Conservation (phyloP, 2,888 invertebrate genomes). For the Spialia ferax region DNA sequence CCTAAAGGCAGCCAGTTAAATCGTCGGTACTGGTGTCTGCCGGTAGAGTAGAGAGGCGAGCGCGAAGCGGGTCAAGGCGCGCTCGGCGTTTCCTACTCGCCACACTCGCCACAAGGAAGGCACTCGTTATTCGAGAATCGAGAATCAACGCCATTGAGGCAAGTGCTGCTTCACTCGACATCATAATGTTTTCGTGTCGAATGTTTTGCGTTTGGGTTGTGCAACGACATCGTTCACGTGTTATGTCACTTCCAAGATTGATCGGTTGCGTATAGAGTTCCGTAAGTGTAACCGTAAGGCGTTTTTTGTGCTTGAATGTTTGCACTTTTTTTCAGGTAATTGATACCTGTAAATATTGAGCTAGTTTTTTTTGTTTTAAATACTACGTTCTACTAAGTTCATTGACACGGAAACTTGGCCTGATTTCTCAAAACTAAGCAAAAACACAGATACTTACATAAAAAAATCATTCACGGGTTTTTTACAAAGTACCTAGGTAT, state of each 20-base stretch:
- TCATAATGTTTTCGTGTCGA: background rate
- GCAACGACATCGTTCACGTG: background rate
- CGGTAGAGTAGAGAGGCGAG: constrained; percentile 48
- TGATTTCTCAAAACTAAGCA: background rate
- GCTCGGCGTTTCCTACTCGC: constrained; percentile 75
- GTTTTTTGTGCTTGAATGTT: background rate
- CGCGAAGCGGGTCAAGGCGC: constrained; percentile 80
- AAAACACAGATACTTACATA: background rate
- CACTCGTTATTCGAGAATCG: constrained; percentile 64
- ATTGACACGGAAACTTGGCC: too few relatives aligned
- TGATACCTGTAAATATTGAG: background rate
- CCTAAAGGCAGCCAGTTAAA: background rate
- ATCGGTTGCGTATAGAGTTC: constrained; percentile 1
- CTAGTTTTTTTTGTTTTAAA: background rate
- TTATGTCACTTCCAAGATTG: background rate
- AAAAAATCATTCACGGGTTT: background rate
- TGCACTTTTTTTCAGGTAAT: background rate
- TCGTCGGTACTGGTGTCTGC: background rate
- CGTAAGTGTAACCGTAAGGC: background rate
- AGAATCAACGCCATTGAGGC: constrained; percentile 58
- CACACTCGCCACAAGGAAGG: constrained; percentile 67
- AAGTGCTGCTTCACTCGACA: constrained; percentile 8
- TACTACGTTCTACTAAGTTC: too few relatives aligned
- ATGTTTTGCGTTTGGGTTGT: constrained; percentile 3
- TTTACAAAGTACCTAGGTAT: background rate